A percentile compares a stretch with the other conserved stretches of the same genome.
Conservation (phyloP, 2,797 vertebrate species). For the Microchirus variegatus region DNA sequence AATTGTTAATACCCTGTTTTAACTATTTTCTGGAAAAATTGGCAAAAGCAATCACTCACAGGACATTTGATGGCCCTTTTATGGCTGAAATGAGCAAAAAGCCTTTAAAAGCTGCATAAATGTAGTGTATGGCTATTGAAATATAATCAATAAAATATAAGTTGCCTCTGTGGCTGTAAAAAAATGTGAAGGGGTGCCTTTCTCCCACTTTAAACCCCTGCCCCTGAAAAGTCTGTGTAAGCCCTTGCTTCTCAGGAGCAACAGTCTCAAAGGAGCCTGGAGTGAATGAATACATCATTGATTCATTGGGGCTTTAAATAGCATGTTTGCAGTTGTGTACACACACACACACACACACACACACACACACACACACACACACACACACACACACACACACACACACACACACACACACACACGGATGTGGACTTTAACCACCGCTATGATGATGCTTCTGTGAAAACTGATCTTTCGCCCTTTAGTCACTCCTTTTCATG, state of each 20-base stretch:
- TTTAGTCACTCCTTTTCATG: slow-evolving; percentile 4
- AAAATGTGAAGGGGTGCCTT: neutral
- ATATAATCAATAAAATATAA: no score
- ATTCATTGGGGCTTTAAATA: slow-evolving; percentile 22
- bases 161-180: no score
- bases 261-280: slow-evolving; percentile 5
- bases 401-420: slow-evolving; percentile 1
- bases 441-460: slow-evolving; percentile 34
- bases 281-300: slow-evolving; percentile 1
- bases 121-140: no score
- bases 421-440: slow-evolving; percentile 62
- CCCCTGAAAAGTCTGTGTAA: no score
- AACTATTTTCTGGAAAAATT: no score
- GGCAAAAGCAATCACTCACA: no score
- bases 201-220: neutral
- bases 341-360: neutral
- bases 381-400: slow-evolving; percentile 4
- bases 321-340: slow-evolving; percentile 19
- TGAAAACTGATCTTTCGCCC: slow-evolving; percentile 54
- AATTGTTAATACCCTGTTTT: no score
- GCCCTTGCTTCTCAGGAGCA: slow-evolving; percentile 8
- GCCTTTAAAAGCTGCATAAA: no score
- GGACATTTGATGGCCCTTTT: no score
- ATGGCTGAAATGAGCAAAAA: no score
- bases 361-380: neutral